Percentiles rank a stretch among this genome's conserved stretches.
phyloP scores from a whole-genome alignment of 2,797 vertebrate genomes.

The Urosaurus nigricauda region DNA sequence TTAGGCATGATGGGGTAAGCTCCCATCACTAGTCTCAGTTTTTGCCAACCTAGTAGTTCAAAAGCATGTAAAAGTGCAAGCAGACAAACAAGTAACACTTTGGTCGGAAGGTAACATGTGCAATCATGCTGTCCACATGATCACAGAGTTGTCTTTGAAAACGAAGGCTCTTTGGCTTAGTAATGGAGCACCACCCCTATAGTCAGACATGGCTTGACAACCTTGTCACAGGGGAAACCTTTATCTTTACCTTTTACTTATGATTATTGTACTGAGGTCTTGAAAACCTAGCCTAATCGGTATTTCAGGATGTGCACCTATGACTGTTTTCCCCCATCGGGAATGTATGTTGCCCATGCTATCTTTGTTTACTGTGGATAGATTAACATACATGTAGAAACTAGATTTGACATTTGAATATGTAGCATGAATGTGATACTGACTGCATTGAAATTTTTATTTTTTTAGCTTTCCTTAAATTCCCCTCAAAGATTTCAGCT shows the following conservation, averaged over 20 bases:
- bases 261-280: neutral
- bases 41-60: too few species aligned
- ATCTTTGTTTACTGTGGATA: neutral
- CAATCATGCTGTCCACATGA: too few species aligned
- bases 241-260: neutral
- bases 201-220: too few species aligned
- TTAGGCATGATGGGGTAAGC: too few species aligned
- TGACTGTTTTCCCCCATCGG: neutral
- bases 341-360: neutral
- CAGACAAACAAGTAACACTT: too few species aligned
- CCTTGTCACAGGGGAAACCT: too few species aligned
- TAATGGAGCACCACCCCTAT: too few species aligned
- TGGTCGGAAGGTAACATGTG: too few species aligned
- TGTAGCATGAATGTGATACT: neutral
- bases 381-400: neutral
- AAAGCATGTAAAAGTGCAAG: too few species aligned
- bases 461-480: neutral
- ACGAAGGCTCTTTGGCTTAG: too few species aligned
- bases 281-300: neutral
- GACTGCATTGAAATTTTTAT: slow-evolving; percentile 6
- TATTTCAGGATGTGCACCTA: neutral
- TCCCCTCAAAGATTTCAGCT: neutral
- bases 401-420: slow-evolving; percentile 14
- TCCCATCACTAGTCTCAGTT: too few species aligned
- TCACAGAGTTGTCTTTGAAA: too few species aligned